These are phyloP conservation scores for Melopsittacus undulatus DNA, from an alignment of 2,797 vertebrate genomes.

Conservation along the genomic window DNA sequence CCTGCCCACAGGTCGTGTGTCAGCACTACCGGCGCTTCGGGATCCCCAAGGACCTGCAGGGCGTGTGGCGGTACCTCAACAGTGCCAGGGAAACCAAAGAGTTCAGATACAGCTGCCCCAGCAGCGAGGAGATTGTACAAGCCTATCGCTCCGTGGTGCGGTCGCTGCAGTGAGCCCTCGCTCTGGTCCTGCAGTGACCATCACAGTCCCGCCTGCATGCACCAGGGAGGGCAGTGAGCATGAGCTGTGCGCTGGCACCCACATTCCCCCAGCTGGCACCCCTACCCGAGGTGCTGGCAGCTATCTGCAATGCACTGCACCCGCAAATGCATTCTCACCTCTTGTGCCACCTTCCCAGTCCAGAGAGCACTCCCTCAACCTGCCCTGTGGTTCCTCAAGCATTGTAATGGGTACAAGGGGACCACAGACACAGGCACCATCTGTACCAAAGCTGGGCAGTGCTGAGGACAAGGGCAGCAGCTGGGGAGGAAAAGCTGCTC, in stretches of 20 bases:
- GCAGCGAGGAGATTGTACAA: slow-evolving; percentile 81
- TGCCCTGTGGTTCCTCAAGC: not conserved
- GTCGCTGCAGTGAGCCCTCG: not conserved
- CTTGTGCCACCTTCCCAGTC: not conserved
- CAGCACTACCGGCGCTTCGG: slow-evolving; percentile 81
- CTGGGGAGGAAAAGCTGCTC: not conserved
- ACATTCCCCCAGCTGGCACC: not conserved
- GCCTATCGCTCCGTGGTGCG: slow-evolving; percentile 82
- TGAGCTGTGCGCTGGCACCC: not conserved
- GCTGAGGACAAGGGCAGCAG: not conserved
- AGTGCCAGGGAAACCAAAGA: slow-evolving; percentile 80
- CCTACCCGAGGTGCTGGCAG: not conserved
- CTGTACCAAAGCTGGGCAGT: not conserved
- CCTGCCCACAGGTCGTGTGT: slow-evolving; percentile 82
- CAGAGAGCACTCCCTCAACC: not conserved
- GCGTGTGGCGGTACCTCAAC: slow-evolving; percentile 83
- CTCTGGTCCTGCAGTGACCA: not conserved
- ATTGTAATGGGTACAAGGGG: not conserved
- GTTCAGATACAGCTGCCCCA: slow-evolving; percentile 89
- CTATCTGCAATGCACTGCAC: not conserved
- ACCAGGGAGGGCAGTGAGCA: not conserved
- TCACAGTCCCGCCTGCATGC: not conserved
- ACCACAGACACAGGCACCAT: fast-evolving
- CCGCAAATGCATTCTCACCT: fast-evolving
- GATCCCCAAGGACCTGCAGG: slow-evolving; percentile 81